Evolutionary conservation across 1,140 invertebrate species (phyloP), one percentile per base, ranked within the genome.

Genomic region (Rhagoletis zephyria): DNA sequence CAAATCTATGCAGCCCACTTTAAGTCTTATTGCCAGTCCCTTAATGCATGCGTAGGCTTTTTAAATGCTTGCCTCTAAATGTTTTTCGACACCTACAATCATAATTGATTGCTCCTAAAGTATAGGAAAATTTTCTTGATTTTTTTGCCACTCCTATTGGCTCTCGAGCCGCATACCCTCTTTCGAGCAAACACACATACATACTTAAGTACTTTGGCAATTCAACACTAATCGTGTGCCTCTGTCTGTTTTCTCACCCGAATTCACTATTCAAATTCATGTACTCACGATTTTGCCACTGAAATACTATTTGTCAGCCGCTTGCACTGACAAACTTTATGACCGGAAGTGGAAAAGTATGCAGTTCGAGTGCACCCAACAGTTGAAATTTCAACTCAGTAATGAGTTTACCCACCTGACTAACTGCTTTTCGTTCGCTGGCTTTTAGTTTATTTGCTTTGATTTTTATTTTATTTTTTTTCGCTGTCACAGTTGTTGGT

Each of bases 281-380:
- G n/a, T 40, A 67, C 19, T 67, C 65, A 40, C 14, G 40, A 67
- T 12, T 67, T 42, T 30, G 30, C 65, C 3, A 12, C 10, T 67
- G 3, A 7, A 51, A 48, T 3, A 77, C 40, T 48, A 12, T 67
- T 30, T 77, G 45, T 77, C 42, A 45, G 45, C 70, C 30, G 40
- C 45, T 51, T 51, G 12, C 70, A 77, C 4, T n/a, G 3, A 1
- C 42, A 51, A 77, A 77, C 40, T 48, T 70, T 45, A 48, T 77
- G 70, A 77, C 14, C 70, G 70, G 70, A 77, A 77, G 5, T 77
- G 45, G 70, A 42, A 77, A 77, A 77, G 70, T 77, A 45, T 10
- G 30, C 30, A 30, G 30, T 77, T 77, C 48, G 14, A 77, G 70
- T 51, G 70, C 45, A 48, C 45, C 48, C 70, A 77, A 77, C 30